Evolutionary conservation across 1,140 invertebrate species (phyloP), one percentile per base, ranked within the genome.

Genomic region (Macrosteles quadrilineatus): DNA sequence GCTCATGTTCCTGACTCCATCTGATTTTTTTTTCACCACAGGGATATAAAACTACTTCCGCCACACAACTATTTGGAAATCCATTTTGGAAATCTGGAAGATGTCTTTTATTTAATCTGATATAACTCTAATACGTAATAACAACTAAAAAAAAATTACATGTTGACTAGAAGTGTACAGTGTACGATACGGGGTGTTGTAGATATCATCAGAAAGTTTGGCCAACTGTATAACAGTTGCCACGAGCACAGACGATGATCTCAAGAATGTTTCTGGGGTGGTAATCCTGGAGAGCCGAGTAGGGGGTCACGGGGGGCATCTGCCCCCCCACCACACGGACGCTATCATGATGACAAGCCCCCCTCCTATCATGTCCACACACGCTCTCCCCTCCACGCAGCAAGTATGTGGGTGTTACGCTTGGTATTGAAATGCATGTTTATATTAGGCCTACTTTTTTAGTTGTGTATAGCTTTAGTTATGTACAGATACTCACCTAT

Each of bases 221-320:
- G 43, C 70, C 0, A 71, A 73, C 36, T 75, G 75, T 40, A 75
- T 75, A 29, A 76, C 75, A 43, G 75, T 76, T 14, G 75, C 74
- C 2, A 76, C 75, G 2, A 75, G 74, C 14, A 76, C 75, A 11
- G 75, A 75, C 32, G 75, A 76, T 43, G 73, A 74, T 31, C 53
- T 32, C 30, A 66, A 62, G 11, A 45, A 31, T 50, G 70, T 71
- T 40, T 32, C 64, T 19, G 50, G 67, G 3, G 62, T 70, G 31
- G 43, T 71, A 30, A 40, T 71, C 31, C 27, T 65, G 4, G 63
- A 62, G n/a, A 57, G 69, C 19, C n/a, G 50, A n/a, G 59, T 55
- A 1, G n/a, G n/a, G 30, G 53, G 14, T 25, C 36, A 21, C 47
- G 27, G 19, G 14, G 23, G 12, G 36, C 65, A 67, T 40, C 23